Conservation (phyloP, 2,888 invertebrate genomes). For the Mesorhabditis spiculigera region DNA sequence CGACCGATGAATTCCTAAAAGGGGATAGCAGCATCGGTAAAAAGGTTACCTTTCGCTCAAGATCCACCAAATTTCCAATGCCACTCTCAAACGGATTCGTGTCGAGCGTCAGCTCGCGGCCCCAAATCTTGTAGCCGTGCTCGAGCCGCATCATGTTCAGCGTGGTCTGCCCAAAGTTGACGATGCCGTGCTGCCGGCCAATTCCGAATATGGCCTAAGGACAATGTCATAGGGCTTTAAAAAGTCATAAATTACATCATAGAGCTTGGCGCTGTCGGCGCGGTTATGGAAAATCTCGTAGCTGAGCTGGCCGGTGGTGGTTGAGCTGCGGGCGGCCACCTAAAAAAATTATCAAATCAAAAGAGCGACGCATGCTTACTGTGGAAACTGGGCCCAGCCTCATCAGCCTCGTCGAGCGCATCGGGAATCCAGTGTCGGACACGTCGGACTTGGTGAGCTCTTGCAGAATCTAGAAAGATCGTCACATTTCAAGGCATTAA, state of each 20-base stretch:
- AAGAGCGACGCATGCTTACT: neutral
- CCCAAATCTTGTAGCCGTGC: constrained; percentile 58
- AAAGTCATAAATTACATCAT: constrained; percentile 38
- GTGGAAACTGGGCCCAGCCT: constrained; percentile 53
- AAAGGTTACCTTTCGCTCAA: constrained; percentile 18
- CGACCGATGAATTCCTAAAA: constrained; percentile 42
- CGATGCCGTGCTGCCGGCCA: constrained; percentile 58
- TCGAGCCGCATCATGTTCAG: constrained; percentile 61
- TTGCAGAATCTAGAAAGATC: constrained; percentile 51
- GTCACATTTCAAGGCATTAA: neutral
- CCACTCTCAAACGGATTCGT: constrained; percentile 62
- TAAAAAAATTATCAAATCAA: neutral
- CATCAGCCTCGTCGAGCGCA: constrained; percentile 56
- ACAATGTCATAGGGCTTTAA: neutral
- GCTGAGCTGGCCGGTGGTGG: constrained; percentile 61
- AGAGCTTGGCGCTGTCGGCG: constrained; percentile 57
- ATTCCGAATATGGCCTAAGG: constrained; percentile 52
- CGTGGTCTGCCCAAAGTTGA: constrained; percentile 61
- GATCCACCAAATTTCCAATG: constrained; percentile 47
- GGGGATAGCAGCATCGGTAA: no score
- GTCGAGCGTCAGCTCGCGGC: constrained; percentile 61
- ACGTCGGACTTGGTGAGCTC: constrained; percentile 57
- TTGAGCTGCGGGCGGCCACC: constrained; percentile 40
- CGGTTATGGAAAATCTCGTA: constrained; percentile 61
- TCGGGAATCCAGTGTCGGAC: constrained; percentile 58